Base-by-base conservation (phyloP, 2,113 vertebrate species). In the Nothocercus julius region DNA sequence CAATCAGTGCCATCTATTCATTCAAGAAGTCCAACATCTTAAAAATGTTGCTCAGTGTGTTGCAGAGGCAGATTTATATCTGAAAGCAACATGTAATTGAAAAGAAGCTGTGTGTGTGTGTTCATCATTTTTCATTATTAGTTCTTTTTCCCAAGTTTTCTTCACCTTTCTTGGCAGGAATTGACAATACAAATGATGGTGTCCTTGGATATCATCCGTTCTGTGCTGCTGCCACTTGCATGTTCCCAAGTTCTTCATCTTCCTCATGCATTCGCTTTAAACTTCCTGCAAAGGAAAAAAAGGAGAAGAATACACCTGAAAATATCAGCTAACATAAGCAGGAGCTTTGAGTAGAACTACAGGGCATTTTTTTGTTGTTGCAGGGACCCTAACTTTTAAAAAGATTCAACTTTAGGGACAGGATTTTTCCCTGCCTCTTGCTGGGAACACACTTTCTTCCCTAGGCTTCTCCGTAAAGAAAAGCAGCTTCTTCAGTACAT, bases 231-330 rank as follows among this genome's bases (percentile, higher is more conserved):
- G 99, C 98, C 94, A 99, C 98, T 95, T 99, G 99, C 98, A 99
- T 99, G 87, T 96, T 98, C 96, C 98, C 98, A 58, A 99, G 98
- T 32, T 99, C 99, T 22, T 99, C 99, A 1, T 99, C 99, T 42
- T 99, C 99, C 88, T 99, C 99, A 34, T 99, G 98, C 94, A 98
- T 98, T 96, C 99, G 97, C 95, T 99, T 99, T 79, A 98, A 98
- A 91, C 99, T 99, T 90, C 99, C 99, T 99, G 95, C 80, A 95
- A 47, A 96, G 88, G 92, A 45, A 85, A 92, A 92, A 56, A 61
- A 34, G 91, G 79, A 44, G 68, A 42, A 91, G 78, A 54, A 68
- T 0, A 4, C 3, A 17, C 2, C 24, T 54, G 34, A 79, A 49
- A 30, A 58, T 18, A 25, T 7, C 40, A 13, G 40, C 34, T 61